Evolutionary conservation across 2,113 vertebrate genomes (phyloP).

Genomic region (Mustela nigripes): DNA sequence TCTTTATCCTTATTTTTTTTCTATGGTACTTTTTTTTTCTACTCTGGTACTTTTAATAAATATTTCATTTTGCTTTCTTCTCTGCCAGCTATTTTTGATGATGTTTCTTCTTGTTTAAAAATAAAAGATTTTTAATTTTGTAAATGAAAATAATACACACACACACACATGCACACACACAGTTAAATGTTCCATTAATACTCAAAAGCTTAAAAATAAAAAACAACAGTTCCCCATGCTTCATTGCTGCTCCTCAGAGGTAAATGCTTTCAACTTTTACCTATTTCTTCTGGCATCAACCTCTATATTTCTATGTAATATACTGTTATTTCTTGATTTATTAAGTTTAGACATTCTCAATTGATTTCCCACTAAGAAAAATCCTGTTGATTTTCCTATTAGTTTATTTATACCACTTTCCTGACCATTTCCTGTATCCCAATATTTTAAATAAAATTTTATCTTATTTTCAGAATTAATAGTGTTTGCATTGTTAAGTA

Average conservation of each 20-base stretch:
- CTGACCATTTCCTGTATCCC: not conserved
- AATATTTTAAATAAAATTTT: not conserved
- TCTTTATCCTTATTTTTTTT: not conserved
- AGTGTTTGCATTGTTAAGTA: not conserved
- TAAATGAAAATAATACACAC: not conserved
- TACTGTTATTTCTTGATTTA: not conserved
- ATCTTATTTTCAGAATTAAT: not conserved
- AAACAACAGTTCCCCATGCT: not conserved
- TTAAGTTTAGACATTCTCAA: not conserved
- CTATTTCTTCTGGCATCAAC: not conserved
- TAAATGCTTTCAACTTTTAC: not conserved
- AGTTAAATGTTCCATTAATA: not conserved
- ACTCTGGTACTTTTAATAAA: not conserved
- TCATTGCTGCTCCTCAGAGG: not conserved
- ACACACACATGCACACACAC: not conserved
- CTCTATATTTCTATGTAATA: not conserved
- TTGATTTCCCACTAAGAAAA: not conserved
- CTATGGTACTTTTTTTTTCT: not conserved
- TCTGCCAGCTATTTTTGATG: not conserved
- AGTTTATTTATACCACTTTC: not conserved
- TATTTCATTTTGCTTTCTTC: not conserved
- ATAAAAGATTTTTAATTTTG: not conserved
- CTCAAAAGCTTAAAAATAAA: not conserved
- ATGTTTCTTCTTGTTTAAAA: slow-evolving; percentile 1
- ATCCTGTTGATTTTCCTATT: not conserved